Percentiles rank a stretch among this genome's conserved stretches.
Evolutionary conservation across 2,888 invertebrate genomes (phyloP).

Genomic region (Thymelicus acteon): DNA sequence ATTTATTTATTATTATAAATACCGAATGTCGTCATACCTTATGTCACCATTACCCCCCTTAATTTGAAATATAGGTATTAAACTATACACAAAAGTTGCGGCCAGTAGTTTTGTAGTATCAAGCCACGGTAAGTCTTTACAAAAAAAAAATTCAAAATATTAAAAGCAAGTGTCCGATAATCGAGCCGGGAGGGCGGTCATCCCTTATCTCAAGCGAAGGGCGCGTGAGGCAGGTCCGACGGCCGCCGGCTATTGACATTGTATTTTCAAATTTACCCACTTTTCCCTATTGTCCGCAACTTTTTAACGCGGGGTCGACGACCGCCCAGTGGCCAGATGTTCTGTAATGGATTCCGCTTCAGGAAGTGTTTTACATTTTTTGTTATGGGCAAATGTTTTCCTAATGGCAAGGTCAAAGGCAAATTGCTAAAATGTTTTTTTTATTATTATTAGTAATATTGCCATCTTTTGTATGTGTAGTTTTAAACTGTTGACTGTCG

Average conservation of each 20-base stretch:
- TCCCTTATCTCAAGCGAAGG: slow-evolving; percentile 84
- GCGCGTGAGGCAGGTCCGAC: slow-evolving; percentile 83
- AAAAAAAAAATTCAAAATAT: neutral
- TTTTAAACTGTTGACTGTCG: too few species aligned
- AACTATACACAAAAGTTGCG: too few species aligned
- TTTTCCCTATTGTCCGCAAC: slow-evolving; percentile 81
- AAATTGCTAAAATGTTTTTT: neutral
- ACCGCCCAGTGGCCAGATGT: slow-evolving; percentile 37
- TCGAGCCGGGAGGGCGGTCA: slow-evolving; percentile 67
- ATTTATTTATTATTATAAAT: too few species aligned
- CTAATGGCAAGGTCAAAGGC: neutral
- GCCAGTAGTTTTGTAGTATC: too few species aligned
- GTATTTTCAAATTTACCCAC: slow-evolving; percentile 83
- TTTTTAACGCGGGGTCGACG: slow-evolving; percentile 77
- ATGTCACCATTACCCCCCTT: too few species aligned
- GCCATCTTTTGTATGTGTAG: too few species aligned
- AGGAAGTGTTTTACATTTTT: slow-evolving; percentile 12
- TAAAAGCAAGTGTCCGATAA: slow-evolving; percentile 33
- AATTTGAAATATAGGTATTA: too few species aligned
- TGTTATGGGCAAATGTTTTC: neutral
- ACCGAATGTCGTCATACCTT: too few species aligned
- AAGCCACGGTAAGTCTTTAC: neutral
- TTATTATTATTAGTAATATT: too few species aligned
- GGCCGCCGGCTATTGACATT: slow-evolving; percentile 84
- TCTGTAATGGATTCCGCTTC: slow-evolving; percentile 18